phyloP scores from a whole-genome alignment of 2,113 vertebrate genomes.

The Mesitornis unicolor region DNA sequence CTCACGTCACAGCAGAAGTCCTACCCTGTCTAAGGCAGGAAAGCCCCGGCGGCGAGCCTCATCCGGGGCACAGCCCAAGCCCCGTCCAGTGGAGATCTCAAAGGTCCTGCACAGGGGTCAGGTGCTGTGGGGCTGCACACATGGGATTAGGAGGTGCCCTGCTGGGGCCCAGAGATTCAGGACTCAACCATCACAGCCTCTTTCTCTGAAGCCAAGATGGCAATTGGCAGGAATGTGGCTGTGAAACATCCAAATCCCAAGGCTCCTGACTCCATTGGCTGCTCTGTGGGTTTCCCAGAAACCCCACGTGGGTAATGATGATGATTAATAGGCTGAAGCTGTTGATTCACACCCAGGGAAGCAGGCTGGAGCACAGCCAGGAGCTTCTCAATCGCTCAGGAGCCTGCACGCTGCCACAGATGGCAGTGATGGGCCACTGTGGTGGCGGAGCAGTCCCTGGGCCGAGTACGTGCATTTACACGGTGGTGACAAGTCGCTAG shows the following conservation, averaged over 20 bases:
- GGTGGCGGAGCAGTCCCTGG: not conserved
- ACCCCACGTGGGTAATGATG: conserved; percentile 10
- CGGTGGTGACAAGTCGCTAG: not conserved
- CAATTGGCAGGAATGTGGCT: not conserved
- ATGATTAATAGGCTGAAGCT: conserved; percentile 54
- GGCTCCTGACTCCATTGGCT: not conserved
- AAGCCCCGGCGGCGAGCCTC: not conserved
- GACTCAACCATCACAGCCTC: not conserved
- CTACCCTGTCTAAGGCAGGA: not conserved
- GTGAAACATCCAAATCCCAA: not conserved
- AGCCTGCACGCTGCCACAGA: not conserved
- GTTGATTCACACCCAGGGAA: conserved; percentile 50
- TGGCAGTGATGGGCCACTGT: not conserved
- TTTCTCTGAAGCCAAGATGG: not conserved
- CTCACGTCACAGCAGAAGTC: not conserved
- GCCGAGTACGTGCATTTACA: not conserved
- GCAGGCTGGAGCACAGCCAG: conserved; percentile 21
- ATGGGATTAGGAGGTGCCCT: not conserved
- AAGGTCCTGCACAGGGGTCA: not conserved
- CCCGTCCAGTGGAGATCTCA: not conserved
- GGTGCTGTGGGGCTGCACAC: not conserved
- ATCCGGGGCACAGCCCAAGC: not conserved
- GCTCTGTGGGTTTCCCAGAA: conserved; percentile 46
- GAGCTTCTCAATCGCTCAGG: not conserved
- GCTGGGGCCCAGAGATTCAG: not conserved